Base-by-base conservation (phyloP, 2,113 vertebrate species). In the Nycticryphes semicollaris region DNA sequence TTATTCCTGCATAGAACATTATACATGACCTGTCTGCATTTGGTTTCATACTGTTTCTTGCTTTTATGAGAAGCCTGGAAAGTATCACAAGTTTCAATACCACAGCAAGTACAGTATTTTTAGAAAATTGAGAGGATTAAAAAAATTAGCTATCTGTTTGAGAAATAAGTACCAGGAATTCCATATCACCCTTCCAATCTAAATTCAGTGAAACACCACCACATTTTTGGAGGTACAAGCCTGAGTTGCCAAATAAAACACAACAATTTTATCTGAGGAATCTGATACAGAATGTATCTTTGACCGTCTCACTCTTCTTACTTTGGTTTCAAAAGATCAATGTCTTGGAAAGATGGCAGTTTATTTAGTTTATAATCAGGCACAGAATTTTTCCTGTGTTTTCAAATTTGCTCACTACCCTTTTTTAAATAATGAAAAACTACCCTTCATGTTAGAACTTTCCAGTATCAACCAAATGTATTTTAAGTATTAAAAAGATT, bases 1-100 rank as follows among this genome's bases (percentile, higher is more conserved):
- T 99, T 98, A 98, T 99, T 97, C 98, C 99, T 99, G 99, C 99
- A 99, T 99, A 99, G 98, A 99, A 99, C 98, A 98, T 98, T 98
- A 98, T 98, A 99, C 98, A 98, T 96, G 97, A 98, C 97, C 98
- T 98, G 98, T 98, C 98, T 98, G 98, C 98, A 98, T 99, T 99
- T 99, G 99, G 99, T 99, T 99, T 99, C 95, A 98, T 82, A 98
- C 91, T 98, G 98, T 98, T 92, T 98, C 98, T 97, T 98, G 98
- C 91, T 95, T 98, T 98, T 98, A 97, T 98, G 97, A 96, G 95
- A 98, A 98, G 98, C 97, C 98, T 98, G 98, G 97, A 96, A 98
- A 96, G 84, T 94, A 94, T 94, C 94, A 97, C 60, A 95, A 80
- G 70, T 91, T 87, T 94, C 96, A 96, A 97, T 96, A 98, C 91